Evolutionary conservation across 2,113 vertebrate species (phyloP), one percentile per base, ranked within the genome.

Genomic region (Chamaea fasciata): DNA sequence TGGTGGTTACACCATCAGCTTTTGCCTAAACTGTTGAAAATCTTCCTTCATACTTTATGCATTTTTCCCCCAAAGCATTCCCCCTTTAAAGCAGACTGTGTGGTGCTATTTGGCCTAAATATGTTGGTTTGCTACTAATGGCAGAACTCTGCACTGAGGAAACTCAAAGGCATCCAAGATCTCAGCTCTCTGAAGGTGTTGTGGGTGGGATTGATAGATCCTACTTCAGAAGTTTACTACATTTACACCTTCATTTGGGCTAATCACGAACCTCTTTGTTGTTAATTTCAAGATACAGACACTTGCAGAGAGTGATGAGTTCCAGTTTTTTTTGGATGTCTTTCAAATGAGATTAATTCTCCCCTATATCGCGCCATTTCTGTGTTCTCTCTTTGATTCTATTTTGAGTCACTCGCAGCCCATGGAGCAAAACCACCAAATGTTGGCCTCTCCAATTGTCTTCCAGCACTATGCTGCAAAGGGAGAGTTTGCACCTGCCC

Each of bases 301-400:
- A 8, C 39, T 39, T 53, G 14, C 8, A 50, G 53, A 68, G 63
- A 60, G 57, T 60, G 37, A 83, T 46, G 31, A 31, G 23, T 93
- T 74, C 2, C 0, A 5, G 17, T 68, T 78, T 47, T 88, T 85
- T 90, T 77, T 55, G 83, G 41, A 30, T 2, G 13, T 50, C n/a
- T n/a, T 85, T 80, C 71, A 80, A 69, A 53, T 42, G 53, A 88
- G 46, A 70, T 77, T 11, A 62, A 49, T 53, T 65, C 28, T 33
- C 18, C 27, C 15, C 31, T 76, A 0, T 63, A 57, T 57, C 0
- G 0, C 0, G 0, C 4, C 12, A 22, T 78, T 87, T 91, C 47
- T 89, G 47, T 74, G 16, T 89, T 87, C 16, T 63, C 44, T 87
- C 60, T 94, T 92, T 89, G 69, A 92, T 87, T 86, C 42, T 60